Evolutionary conservation across 92 coral and sea anemone species (phyloP), one percentile per base, ranked within the genome.

Genomic region (Epizoanthus fatuus): DNA sequence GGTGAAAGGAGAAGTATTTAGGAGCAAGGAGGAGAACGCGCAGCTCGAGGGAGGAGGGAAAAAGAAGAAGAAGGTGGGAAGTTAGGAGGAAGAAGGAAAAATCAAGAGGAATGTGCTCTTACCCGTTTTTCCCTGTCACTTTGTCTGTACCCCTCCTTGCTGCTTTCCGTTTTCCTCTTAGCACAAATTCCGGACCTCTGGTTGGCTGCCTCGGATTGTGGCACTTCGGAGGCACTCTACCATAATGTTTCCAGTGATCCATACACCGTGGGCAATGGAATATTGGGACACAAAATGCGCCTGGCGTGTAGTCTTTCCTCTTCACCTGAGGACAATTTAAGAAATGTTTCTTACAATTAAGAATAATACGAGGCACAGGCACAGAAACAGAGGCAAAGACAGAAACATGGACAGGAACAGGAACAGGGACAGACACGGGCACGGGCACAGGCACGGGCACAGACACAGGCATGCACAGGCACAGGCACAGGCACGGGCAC

Each of bases 211-310:
- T 63, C 47, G 84, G 72, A 63, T 79, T 89, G 49, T 54, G 90
- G 59, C 98, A 94, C 49, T 87, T 63, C 40, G 83, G 91, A 20
- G 97, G 98, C 44, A 94, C 95, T 64, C 75, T 79, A 44, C 95
- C 99, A 15, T 72, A 84, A 58, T 89, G 68, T 9, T 81, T 76
- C 94, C 98, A 95, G 70, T 89, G 89, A 22, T 94, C 96, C 74
- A 91, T 86, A 57, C 99, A 97, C 4, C 92, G 90, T 9, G 93
- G 93, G 63, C 99, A 97, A 89, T 97, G 99, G 74, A 97, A 97
- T 75, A 95, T 75, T 7, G 99, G 99, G 4, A 96, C 88, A 59
- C 99, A 97, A 2, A 87, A 81, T 2, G 94, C 90, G 3, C 95
- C 99, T n/a, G 97, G 94, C 7, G 88, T 82, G 86, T 94, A 94